Evolutionary conservation across 2,113 vertebrate genomes (phyloP).

Genomic region (Harpagus bidentatus): DNA sequence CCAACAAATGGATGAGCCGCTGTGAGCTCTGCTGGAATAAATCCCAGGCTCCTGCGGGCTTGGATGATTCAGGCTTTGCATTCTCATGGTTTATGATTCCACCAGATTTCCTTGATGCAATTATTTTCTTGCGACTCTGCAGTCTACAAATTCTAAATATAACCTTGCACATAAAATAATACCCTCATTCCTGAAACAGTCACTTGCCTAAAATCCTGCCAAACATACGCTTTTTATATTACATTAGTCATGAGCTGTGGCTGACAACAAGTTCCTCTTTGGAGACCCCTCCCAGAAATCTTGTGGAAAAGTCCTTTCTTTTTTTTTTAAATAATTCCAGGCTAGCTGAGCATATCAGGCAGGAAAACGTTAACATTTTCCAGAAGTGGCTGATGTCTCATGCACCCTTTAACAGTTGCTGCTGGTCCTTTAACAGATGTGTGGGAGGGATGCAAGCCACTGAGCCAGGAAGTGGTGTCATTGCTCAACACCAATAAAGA

Average conservation of each 20-base stretch:
- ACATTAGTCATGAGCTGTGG: slow-evolving; percentile 53
- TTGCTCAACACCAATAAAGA: slow-evolving; percentile 8
- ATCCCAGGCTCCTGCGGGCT: slow-evolving; percentile 29
- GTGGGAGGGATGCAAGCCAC: slow-evolving; percentile 11
- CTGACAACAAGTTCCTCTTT: slow-evolving; percentile 42
- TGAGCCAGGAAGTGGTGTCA: not conserved
- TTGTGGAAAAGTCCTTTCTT: slow-evolving; percentile 7
- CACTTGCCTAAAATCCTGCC: slow-evolving; percentile 42
- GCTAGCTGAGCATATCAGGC: slow-evolving; percentile 6
- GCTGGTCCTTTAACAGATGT: not conserved
- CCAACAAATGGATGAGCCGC: slow-evolving; percentile 12
- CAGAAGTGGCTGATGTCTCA: slow-evolving; percentile 37
- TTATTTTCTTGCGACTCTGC: slow-evolving; percentile 58
- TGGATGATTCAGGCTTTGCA: slow-evolving; percentile 39
- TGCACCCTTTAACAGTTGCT: slow-evolving; percentile 29
- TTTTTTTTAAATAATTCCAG: slow-evolving; percentile 26
- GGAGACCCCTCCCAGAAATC: slow-evolving; percentile 12
- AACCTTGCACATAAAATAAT: slow-evolving; percentile 54
- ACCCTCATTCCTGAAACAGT: slow-evolving; percentile 51
- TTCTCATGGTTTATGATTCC: slow-evolving; percentile 65
- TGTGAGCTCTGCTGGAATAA: slow-evolving; percentile 13
- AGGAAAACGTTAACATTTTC: slow-evolving; percentile 73
- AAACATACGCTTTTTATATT: slow-evolving; percentile 53
- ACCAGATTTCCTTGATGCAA: slow-evolving; percentile 56
- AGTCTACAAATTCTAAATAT: slow-evolving; percentile 54